These are phyloP conservation scores for Oreochromis spilurus DNA, from an alignment of 2,113 vertebrate species.

Conservation along the genomic window DNA sequence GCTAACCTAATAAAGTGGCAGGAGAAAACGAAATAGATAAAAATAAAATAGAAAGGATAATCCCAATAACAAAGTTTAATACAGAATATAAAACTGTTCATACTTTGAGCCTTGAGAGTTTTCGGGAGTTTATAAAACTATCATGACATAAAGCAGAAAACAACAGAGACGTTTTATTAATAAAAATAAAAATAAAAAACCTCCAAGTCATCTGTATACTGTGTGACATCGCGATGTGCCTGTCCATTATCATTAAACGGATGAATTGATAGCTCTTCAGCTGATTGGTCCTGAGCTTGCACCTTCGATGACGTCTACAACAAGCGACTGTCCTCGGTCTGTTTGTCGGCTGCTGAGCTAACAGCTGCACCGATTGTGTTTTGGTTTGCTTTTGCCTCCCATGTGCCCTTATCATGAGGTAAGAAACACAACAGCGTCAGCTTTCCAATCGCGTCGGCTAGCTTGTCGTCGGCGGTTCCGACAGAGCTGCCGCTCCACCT, in stretches of 20 bases:
- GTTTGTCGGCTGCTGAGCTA: slow-evolving; percentile 59
- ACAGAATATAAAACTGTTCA: neutral
- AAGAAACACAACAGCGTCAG: slow-evolving; percentile 6
- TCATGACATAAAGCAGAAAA: neutral
- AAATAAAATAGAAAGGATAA: neutral
- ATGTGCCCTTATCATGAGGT: slow-evolving; percentile 48
- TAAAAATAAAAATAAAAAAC: neutral
- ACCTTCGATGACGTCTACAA: slow-evolving; percentile 54
- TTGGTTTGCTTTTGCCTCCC: slow-evolving; percentile 37
- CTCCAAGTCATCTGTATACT: neutral
- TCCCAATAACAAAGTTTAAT: neutral
- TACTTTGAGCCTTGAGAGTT: neutral
- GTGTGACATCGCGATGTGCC: neutral
- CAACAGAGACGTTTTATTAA: neutral
- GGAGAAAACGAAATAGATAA: neutral
- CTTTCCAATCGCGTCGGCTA: neutral
- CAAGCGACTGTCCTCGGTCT: slow-evolving; percentile 58
- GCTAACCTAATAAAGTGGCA: neutral
- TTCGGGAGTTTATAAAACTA: neutral
- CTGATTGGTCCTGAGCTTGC: slow-evolving; percentile 1
- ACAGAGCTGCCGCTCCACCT: neutral
- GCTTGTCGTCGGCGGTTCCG: neutral
- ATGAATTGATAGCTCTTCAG: neutral
- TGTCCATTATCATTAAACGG: neutral
- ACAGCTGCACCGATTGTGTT: slow-evolving; percentile 48